Evolutionary conservation across 2,113 vertebrate species (phyloP).

Genomic region (Neoarius graeffei): DNA sequence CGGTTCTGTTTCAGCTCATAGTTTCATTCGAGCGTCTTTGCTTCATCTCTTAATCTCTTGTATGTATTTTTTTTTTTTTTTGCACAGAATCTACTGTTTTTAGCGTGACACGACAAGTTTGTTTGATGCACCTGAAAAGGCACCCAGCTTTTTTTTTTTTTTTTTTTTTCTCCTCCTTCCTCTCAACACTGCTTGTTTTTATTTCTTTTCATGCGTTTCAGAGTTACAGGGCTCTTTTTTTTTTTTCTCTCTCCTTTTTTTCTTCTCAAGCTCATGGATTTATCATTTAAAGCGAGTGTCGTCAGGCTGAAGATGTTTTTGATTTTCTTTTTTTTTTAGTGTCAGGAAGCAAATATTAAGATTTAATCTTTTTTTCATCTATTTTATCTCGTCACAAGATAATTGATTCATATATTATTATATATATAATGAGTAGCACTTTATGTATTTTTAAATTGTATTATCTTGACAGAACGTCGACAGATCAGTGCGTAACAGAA

Average conservation of each 20-base stretch:
- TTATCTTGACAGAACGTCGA: conserved; percentile 40
- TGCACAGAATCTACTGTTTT: conserved; percentile 37
- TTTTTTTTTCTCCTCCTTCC: neutral
- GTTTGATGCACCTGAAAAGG: conserved; percentile 23
- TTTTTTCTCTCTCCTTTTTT: conserved; percentile 17
- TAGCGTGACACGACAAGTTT: conserved; percentile 21
- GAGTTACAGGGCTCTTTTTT: conserved; percentile 1
- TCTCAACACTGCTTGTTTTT: conserved; percentile 9
- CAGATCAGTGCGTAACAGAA: conserved; percentile 51
- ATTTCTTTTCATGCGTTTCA: neutral
- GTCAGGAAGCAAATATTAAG: conserved; percentile 41
- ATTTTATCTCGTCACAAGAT: conserved; percentile 48
- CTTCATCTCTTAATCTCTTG: neutral
- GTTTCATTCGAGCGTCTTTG: conserved; percentile 25
- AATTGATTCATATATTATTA: conserved; percentile 50
- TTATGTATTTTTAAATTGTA: conserved; percentile 56
- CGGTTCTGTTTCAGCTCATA: neutral
- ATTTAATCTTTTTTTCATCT: conserved; percentile 32
- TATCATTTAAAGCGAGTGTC: neutral
- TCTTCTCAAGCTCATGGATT: conserved; percentile 29
- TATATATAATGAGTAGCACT: conserved; percentile 53
- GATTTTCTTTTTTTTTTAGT: conserved; percentile 8
- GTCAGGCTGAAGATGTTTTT: neutral
- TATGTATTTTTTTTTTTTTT: conserved; percentile 26
- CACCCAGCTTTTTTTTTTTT: neutral